These are phyloP conservation scores for Delphinus delphis DNA, from an alignment of 2,113 vertebrate species.

Conservation along the genomic window DNA sequence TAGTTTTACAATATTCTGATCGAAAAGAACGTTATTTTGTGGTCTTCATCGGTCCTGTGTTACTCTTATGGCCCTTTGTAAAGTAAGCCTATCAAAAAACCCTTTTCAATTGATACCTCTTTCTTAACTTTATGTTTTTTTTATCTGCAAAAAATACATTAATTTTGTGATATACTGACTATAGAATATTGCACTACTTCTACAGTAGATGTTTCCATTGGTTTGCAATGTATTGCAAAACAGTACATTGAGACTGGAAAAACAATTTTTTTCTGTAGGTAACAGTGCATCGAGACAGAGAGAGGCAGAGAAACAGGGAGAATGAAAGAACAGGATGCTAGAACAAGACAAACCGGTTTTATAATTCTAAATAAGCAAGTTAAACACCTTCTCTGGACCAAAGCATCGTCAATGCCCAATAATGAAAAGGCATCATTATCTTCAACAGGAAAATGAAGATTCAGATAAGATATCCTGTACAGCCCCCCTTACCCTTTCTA, in stretches of 20 bases:
- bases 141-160: neutral
- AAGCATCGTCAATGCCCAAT: neutral
- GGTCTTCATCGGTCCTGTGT: neutral
- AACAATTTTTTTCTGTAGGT: neutral
- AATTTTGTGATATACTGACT: neutral
- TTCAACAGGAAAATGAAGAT: constrained; percentile 11
- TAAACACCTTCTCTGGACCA: neutral
- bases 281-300: neutral
- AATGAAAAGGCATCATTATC: neutral
- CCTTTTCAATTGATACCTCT: neutral
- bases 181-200: neutral
- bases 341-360: neutral
- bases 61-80: neutral
- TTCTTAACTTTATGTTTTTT: neutral
- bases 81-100: neutral
- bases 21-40: neutral
- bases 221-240: neutral
- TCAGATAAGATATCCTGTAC: neutral
- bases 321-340: neutral
- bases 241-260: neutral
- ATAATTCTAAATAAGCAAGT: neutral
- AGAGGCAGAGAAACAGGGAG: neutral
- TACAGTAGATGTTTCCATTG: neutral
- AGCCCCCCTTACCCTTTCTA: neutral
- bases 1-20: neutral